Evolutionary conservation across 2,888 invertebrate species (phyloP), one percentile per base, ranked within the genome.

Genomic region (Deilephila porcellus): DNA sequence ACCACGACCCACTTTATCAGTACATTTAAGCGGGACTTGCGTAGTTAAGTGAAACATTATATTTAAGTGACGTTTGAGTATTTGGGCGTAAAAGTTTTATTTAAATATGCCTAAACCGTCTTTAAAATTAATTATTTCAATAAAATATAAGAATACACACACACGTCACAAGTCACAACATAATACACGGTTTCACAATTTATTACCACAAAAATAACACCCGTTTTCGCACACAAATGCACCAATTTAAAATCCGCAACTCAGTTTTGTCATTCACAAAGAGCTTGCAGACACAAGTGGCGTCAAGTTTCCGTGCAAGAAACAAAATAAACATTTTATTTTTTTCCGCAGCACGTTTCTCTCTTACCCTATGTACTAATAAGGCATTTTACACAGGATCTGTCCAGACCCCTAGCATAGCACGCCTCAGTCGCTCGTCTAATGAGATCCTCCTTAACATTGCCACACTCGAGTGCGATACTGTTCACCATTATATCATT

Each of bases 391-490:
- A 72, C 72, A 64, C 63, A 34, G 53, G 72, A 63, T 63, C 62
- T 72, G 72, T 56, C 63, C 72, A 64, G 32, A 45, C 67, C 67
- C 67, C 80, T 78, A 81, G 83, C 81, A 75, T 82, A 79, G 83
- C 83, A 85, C 84, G 87, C 84, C 78, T 84, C 85, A 84, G 83
- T 85, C 83, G 82, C 82, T 82, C 77, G 81, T 79, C 87, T 90
- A 90, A 90, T 89, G 88, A 89, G 89, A 81, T 85, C 81, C 86
- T 85, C 19, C 63, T 64, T 63, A 72, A 56, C 63, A 34, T 72
- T 67, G 67, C 67, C 67, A 67, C 52, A 52, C 67, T 71, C 45
- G 19, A 60, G 37, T 60, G 37, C 60, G 60, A 71, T 71, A 60
- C 45, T 71, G 45, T 37, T 60, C 71, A 71, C 34, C 32, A 70